These are phyloP conservation scores for Pterocles gutturalis DNA, from an alignment of 2,113 vertebrate species.

Conservation along the genomic window DNA sequence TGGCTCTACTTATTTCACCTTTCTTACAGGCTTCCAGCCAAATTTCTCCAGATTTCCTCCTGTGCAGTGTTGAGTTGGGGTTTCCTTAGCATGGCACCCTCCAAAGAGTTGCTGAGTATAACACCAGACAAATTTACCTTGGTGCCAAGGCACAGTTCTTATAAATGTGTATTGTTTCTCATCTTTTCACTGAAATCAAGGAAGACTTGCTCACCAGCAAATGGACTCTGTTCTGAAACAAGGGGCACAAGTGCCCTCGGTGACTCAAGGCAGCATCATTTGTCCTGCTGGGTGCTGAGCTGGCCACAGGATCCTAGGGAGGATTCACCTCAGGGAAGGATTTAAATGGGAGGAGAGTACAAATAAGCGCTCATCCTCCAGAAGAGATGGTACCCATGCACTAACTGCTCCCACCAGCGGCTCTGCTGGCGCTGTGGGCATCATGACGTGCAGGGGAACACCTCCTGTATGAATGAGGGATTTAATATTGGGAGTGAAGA, in stretches of 20 bases:
- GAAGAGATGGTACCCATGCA: background rate
- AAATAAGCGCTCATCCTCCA: background rate
- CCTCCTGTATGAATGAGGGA: background rate
- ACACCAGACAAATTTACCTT: background rate
- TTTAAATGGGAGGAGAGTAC: background rate
- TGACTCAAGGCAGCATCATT: background rate
- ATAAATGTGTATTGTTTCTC: background rate
- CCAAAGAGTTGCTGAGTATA: background rate
- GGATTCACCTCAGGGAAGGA: background rate
- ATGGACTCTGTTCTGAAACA: background rate
- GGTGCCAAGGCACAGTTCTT: background rate
- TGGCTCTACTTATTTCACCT: background rate
- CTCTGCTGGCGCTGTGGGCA: background rate
- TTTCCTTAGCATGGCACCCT: background rate
- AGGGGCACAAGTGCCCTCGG: background rate
- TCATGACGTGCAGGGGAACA: background rate
- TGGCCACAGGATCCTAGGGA: background rate
- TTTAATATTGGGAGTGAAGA: background rate
- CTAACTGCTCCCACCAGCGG: background rate
- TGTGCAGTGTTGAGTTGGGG: background rate
- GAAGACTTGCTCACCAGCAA: background rate
- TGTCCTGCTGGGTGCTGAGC: background rate
- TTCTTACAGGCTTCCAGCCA: background rate
- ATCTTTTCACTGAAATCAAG: background rate
- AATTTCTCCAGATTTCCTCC: background rate